phyloP scores from a whole-genome alignment of 2,113 vertebrate genomes.

The Ophthalmolycus amberensis region DNA sequence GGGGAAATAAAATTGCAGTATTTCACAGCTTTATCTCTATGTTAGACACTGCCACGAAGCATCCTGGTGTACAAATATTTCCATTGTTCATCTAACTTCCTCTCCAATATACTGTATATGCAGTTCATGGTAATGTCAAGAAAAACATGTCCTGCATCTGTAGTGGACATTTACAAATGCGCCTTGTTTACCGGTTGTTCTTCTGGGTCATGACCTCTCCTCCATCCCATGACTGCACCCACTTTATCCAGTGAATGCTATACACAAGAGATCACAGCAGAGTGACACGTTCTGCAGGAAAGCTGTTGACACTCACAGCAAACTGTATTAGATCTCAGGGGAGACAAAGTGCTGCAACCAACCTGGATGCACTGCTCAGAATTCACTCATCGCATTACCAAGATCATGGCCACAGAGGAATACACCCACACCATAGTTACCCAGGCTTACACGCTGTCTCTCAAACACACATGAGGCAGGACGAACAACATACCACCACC shows the following conservation, averaged over 20 bases:
- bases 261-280: constrained; percentile 35
- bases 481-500: constrained; percentile 29
- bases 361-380: constrained; percentile 30
- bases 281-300: constrained; percentile 39
- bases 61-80: not conserved
- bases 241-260: constrained; percentile 32
- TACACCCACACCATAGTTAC: constrained; percentile 70
- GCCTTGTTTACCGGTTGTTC: constrained; percentile 30
- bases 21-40: not conserved
- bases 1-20: not conserved
- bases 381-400: constrained; percentile 63
- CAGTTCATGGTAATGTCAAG: not conserved
- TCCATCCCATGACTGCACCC: constrained; percentile 42
- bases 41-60: not conserved
- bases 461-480: constrained; percentile 48
- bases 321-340: constrained; percentile 46
- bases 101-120: not conserved
- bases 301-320: constrained; percentile 48
- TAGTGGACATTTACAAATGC: constrained; percentile 50
- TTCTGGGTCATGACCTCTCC: constrained; percentile 52
- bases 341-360: constrained; percentile 42
- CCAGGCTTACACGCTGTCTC: constrained; percentile 29
- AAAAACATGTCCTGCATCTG: not conserved
- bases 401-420: constrained; percentile 56
- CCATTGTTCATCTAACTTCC: not conserved